Evolutionary conservation across 2,888 invertebrate species (phyloP).

Genomic region (Dilophus febrilis): DNA sequence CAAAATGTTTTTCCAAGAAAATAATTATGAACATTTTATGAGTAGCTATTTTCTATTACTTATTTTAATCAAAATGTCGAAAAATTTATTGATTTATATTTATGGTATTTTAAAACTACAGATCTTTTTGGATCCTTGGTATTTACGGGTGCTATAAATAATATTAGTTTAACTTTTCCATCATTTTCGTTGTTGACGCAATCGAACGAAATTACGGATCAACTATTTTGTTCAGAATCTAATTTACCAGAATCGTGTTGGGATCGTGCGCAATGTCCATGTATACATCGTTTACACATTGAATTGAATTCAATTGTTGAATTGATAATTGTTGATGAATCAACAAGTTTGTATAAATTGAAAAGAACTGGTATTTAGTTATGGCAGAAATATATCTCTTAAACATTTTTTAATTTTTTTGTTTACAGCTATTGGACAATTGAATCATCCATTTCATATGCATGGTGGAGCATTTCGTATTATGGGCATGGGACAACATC

Average conservation of each 20-base stretch:
- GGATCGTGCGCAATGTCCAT: slow-evolving; percentile 13
- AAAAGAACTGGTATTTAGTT: not conserved
- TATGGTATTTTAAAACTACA: too few relatives aligned
- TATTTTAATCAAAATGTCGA: slow-evolving; percentile 6
- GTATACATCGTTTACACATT: slow-evolving; percentile 19
- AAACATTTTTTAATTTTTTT: slow-evolving; percentile 1
- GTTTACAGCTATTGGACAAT: slow-evolving; percentile 15
- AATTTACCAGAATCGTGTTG: slow-evolving; percentile 13
- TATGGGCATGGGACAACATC: slow-evolving; percentile 17
- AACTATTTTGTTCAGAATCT: slow-evolving; percentile 18
- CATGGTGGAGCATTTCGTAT: slow-evolving; percentile 25
- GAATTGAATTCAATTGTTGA: slow-evolving; percentile 14
- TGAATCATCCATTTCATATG: slow-evolving; percentile 28
- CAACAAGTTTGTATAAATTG: not conserved
- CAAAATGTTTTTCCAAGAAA: slow-evolving; percentile 13
- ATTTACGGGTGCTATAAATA: slow-evolving; percentile 40
- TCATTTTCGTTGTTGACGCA: slow-evolving; percentile 64
- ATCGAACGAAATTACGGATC: slow-evolving; percentile 18
- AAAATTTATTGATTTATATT: too few relatives aligned
- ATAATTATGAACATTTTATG: slow-evolving; percentile 16
- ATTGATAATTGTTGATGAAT: slow-evolving; percentile 7
- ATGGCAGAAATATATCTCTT: too few relatives aligned
- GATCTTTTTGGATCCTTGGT: slow-evolving; percentile 9
- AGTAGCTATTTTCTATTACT: slow-evolving; percentile 13
- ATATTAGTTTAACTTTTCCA: slow-evolving; percentile 58